Conservation (phyloP, 1,140 invertebrate genomes). For the Tenebrio molitor region DNA sequence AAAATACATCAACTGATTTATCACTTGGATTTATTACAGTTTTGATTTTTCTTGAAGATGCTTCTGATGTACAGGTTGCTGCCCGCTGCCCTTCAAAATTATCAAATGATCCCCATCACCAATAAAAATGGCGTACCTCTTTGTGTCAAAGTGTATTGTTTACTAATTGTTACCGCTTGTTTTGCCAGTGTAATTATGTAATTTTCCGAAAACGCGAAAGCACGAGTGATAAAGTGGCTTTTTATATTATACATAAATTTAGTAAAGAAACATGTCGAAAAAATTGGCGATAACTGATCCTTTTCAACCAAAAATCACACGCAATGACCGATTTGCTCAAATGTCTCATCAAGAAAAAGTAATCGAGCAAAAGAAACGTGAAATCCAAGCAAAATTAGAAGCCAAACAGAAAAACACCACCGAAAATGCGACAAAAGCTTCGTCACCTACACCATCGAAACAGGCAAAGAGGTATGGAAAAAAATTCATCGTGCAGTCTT, state of each 20-base stretch:
- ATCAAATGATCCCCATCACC: slow-evolving; percentile 6
- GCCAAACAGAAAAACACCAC: slow-evolving; percentile 68
- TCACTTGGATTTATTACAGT: too few relatives aligned
- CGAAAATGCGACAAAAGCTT: slow-evolving; percentile 17
- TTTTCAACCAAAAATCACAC: slow-evolving; percentile 71
- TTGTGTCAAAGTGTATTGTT: slow-evolving; percentile 35
- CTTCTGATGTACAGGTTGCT: too few relatives aligned
- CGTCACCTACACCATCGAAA: slow-evolving; percentile 37
- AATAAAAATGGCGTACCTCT: slow-evolving; percentile 31
- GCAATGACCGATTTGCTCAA: slow-evolving; percentile 78
- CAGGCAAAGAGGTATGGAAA: slow-evolving; percentile 16
- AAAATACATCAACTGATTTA: too few relatives aligned
- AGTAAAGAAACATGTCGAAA: slow-evolving; percentile 60
- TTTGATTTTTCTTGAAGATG: too few relatives aligned
- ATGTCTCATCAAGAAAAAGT: slow-evolving; percentile 87
- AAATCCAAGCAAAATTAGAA: slow-evolving; percentile 78
- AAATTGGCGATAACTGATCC: slow-evolving; percentile 64
- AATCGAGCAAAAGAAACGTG: slow-evolving; percentile 83
- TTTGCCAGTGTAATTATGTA: slow-evolving; percentile 8
- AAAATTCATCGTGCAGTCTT: background rate
- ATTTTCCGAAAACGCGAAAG: background rate
- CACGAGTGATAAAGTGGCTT: background rate
- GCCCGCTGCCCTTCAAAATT: slow-evolving; percentile 1
- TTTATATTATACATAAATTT: background rate
- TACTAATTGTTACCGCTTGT: slow-evolving; percentile 20